Evolutionary conservation across 2,797 vertebrate species (phyloP).

Genomic region (Rhinoraja longicauda): DNA sequence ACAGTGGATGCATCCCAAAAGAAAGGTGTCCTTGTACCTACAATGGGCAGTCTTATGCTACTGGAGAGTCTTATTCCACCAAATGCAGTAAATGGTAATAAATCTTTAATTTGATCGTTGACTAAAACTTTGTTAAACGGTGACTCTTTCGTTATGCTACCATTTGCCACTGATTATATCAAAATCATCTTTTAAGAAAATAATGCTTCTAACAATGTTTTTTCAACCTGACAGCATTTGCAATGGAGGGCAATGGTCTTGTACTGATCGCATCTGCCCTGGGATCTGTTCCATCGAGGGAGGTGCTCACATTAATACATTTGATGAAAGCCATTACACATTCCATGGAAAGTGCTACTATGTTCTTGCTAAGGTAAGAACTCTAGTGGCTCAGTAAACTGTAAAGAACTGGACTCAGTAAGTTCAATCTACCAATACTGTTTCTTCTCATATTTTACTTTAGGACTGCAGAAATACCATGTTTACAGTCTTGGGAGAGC

Average conservation of each 20-base stretch:
- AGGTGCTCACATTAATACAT: conserved; percentile 63
- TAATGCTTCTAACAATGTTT: background rate
- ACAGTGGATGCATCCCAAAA: conserved; percentile 54
- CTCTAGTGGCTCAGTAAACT: background rate
- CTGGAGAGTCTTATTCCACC: conserved; percentile 55
- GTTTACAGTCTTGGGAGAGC: conserved; percentile 61
- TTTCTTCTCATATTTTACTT: background rate
- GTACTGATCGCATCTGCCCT: conserved; percentile 51
- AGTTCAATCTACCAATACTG: background rate
- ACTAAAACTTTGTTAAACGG: background rate
- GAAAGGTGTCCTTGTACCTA: conserved; percentile 57
- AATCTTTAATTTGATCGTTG: background rate
- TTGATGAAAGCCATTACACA: conserved; percentile 59
- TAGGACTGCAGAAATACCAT: conserved; percentile 53
- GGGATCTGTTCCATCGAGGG: conserved; percentile 63
- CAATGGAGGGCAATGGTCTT: conserved; percentile 59
- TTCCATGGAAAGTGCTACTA: conserved; percentile 66
- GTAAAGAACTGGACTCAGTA: background rate
- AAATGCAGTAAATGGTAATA: conserved; percentile 61
- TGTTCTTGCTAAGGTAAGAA: conserved; percentile 62
- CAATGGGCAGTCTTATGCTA: conserved; percentile 52
- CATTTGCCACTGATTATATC: background rate
- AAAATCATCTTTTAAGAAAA: background rate
- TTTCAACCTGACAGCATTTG: conserved; percentile 54
- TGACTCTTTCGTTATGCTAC: background rate